Conservation (phyloP, 2,113 vertebrate species). For the Corynorhinus townsendii region DNA sequence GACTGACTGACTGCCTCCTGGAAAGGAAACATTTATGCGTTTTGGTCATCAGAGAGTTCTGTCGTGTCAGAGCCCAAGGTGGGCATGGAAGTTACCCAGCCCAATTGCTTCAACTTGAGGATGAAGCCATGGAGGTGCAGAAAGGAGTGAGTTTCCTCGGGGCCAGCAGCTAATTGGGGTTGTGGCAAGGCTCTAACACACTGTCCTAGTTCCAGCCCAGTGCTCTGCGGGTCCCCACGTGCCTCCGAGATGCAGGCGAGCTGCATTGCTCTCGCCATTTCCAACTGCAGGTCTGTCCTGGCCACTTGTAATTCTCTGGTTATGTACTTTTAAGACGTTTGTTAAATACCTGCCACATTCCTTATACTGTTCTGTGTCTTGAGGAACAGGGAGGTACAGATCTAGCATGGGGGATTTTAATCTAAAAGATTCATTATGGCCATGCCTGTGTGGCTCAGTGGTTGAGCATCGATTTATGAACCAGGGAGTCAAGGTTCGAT, state of each 20-base stretch:
- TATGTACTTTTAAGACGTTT: neutral
- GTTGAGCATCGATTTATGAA: too few relatives aligned
- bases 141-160: neutral
- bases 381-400: neutral
- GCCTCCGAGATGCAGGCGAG: neutral
- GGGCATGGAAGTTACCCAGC: neutral
- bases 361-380: neutral
- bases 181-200: too few relatives aligned
- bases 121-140: neutral
- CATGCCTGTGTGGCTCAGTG: too few relatives aligned
- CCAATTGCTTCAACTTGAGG: neutral
- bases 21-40: neutral
- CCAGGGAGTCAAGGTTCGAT: too few relatives aligned
- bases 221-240: neutral
- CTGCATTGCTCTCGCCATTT: fast-evolving
- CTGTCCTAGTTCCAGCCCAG: neutral
- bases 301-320: neutral
- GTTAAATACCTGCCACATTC: neutral
- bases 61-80: neutral
- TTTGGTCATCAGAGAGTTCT: neutral
- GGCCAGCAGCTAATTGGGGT: neutral
- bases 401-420: neutral
- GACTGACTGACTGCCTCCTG: neutral
- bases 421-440: neutral
- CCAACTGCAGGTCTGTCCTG: neutral